Evolutionary conservation across 2,113 vertebrate genomes (phyloP).

Genomic region (Typhlomys cinereus): DNA sequence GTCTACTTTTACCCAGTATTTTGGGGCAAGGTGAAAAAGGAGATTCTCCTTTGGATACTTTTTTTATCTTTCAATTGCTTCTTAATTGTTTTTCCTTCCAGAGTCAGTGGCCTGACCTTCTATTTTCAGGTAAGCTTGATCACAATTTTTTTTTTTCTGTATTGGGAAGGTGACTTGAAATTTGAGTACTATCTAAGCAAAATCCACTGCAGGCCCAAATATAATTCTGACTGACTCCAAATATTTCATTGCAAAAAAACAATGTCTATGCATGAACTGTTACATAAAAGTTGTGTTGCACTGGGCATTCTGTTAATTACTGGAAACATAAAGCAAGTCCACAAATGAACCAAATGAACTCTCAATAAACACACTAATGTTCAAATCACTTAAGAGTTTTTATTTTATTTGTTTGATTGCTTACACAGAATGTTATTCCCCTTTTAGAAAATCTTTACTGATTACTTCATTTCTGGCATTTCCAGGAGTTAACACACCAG

Average conservation of each 20-base stretch:
- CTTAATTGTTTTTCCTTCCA: not conserved
- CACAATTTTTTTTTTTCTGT: not conserved
- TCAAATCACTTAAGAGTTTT: not conserved
- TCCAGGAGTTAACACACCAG: not conserved
- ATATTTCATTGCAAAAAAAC: not conserved
- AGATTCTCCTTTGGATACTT: slow-evolving; percentile 42
- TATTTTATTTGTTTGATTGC: not conserved
- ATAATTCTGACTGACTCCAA: not conserved
- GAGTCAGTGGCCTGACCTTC: slow-evolving; percentile 7
- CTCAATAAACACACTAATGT: not conserved
- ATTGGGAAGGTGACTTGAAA: slow-evolving; percentile 43
- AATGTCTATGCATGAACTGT: not conserved
- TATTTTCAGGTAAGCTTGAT: slow-evolving; percentile 51
- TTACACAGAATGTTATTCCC: not conserved
- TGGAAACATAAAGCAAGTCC: not conserved
- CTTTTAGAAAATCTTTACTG: not conserved
- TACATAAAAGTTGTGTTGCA: not conserved
- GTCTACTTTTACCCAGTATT: slow-evolving; percentile 54
- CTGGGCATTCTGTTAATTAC: no score
- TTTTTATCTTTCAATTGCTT: slow-evolving; percentile 67
- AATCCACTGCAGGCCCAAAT: not conserved
- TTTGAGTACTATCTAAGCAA: not conserved
- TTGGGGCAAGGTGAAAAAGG: slow-evolving; percentile 66
- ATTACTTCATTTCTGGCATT: not conserved
- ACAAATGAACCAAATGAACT: not conserved